Conservation (phyloP, 2,888 invertebrate species). For the Euplagia quadripunctaria region DNA sequence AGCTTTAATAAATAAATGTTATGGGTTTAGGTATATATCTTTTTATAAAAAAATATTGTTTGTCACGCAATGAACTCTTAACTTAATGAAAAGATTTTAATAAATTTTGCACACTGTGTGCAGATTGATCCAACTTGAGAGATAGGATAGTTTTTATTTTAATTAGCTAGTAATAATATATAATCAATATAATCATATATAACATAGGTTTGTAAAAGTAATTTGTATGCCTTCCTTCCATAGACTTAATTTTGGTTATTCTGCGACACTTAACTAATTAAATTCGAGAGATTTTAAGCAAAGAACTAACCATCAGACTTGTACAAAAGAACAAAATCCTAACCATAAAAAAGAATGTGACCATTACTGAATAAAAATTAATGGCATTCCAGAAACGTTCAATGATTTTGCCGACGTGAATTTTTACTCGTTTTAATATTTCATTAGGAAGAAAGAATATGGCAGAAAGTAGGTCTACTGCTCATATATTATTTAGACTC, state of each 20-base stretch:
- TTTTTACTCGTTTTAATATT: constrained; percentile 35
- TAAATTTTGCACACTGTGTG: too few relatives aligned
- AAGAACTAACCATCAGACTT: constrained; percentile 10
- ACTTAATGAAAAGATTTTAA: too few relatives aligned
- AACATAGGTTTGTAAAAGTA: neutral
- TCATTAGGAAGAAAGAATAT: constrained; percentile 37
- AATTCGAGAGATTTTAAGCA: neutral
- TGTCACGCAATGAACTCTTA: too few relatives aligned
- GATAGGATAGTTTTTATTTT: too few relatives aligned
- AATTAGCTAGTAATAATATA: too few relatives aligned
- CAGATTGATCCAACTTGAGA: too few relatives aligned
- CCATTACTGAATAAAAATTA: constrained; percentile 18
- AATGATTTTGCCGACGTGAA: constrained; percentile 30
- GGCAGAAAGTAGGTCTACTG: constrained; percentile 41
- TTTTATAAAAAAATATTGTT: too few relatives aligned
- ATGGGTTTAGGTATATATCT: too few relatives aligned
- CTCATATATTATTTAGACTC: constrained; percentile 30
- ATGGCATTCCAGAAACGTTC: constrained; percentile 12
- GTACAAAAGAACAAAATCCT: constrained; percentile 1
- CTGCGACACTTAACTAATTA: neutral
- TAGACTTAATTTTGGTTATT: too few relatives aligned
- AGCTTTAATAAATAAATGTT: neutral
- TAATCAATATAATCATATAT: too few relatives aligned
- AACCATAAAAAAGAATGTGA: constrained; percentile 10
- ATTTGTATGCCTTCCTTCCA: neutral